Conservation (phyloP, 1,140 invertebrate genomes). For the Dysdera silvatica region DNA sequence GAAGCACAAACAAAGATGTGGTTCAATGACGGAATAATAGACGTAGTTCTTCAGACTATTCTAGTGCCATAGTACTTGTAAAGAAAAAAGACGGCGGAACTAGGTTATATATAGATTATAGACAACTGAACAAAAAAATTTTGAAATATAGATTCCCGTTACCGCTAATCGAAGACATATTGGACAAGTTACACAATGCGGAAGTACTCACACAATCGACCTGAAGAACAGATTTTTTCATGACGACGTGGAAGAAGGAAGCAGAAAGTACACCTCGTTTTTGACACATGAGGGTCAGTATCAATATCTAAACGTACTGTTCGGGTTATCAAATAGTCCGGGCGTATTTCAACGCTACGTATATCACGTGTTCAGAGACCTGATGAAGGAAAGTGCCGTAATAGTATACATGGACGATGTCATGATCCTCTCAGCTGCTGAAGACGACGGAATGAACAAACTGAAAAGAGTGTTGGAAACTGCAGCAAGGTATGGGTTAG, state of each 20-base stretch:
- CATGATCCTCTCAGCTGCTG: background rate
- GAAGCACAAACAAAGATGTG: no score
- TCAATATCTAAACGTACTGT: slow-evolving; percentile 12
- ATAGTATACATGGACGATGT: slow-evolving; percentile 7
- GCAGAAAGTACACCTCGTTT: slow-evolving; percentile 24
- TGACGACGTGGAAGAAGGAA: slow-evolving; percentile 6
- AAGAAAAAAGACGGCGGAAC: no score
- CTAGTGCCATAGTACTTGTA: no score
- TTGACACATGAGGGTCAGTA: slow-evolving; percentile 19
- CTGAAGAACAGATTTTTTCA: slow-evolving; percentile 26
- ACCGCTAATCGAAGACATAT: slow-evolving; percentile 2
- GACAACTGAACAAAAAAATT: no score
- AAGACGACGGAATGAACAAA: background rate
- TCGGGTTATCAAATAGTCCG: slow-evolving; percentile 15
- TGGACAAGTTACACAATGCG: background rate
- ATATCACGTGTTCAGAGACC: background rate
- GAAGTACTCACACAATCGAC: slow-evolving; percentile 23
- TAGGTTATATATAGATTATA: no score
- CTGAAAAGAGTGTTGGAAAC: background rate
- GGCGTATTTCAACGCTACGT: slow-evolving; percentile 26
- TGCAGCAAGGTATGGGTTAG: background rate
- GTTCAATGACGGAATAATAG: no score
- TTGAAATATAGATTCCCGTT: no score
- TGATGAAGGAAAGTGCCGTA: background rate
- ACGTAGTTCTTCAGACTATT: no score